Evolutionary conservation across 2,797 vertebrate genomes (phyloP).

Genomic region (Percopsis omiscomaycus): DNA sequence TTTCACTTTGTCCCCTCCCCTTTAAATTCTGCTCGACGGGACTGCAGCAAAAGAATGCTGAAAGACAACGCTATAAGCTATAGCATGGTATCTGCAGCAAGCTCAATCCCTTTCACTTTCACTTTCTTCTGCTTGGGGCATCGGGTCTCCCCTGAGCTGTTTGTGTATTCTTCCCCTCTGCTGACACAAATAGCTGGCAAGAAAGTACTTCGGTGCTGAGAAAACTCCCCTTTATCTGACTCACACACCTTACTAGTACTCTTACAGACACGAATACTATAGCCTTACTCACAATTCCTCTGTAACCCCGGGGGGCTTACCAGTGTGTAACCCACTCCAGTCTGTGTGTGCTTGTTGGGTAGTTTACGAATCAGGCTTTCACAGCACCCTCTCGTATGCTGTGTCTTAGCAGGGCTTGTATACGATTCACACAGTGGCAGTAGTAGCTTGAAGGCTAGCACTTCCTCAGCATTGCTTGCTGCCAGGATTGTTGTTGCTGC

Average conservation of each 20-base stretch:
- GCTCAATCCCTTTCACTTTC: conserved; percentile 8
- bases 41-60: conserved; percentile 28
- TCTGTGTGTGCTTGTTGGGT: conserved; percentile 46
- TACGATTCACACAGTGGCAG: conserved; percentile 21
- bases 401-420: conserved; percentile 19
- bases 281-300: conserved; percentile 5
- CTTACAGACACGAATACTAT: conserved; percentile 3
- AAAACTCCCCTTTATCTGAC: conserved; percentile 18
- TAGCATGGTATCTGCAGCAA: conserved; percentile 14
- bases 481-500: not conserved
- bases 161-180: conserved; percentile 35
- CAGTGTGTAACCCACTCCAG: conserved; percentile 29
- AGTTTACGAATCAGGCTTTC: conserved; percentile 13
- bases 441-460: conserved; percentile 53
- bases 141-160: conserved; percentile 35
- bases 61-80: conserved; percentile 16
- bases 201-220: conserved; percentile 51
- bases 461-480: conserved; percentile 52
- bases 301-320: conserved; percentile 17
- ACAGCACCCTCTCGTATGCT: conserved; percentile 13
- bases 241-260: conserved; percentile 6
- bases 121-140: conserved; percentile 19
- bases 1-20: conserved; percentile 17
- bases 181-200: conserved; percentile 50
- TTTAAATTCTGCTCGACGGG: conserved; percentile 29